Evolutionary conservation across 2,888 invertebrate species (phyloP).

Genomic region (Pegoplata infirma): DNA sequence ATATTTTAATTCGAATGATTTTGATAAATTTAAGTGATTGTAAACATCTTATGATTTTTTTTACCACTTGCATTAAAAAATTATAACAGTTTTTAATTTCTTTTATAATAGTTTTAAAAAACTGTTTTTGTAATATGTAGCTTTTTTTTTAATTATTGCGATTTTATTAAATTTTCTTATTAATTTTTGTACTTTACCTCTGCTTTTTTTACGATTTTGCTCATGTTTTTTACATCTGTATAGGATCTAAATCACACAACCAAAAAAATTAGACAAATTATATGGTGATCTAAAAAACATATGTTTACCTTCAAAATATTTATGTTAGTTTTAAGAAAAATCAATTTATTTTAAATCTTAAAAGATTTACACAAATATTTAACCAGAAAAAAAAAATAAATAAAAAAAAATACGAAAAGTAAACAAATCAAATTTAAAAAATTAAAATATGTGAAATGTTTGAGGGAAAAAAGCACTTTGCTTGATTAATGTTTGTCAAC

Average conservation of each 20-base stretch:
- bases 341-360: conserved; percentile 53
- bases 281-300: conserved; percentile 69
- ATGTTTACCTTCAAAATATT: conserved; percentile 75
- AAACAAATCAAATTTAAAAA: conserved; percentile 57
- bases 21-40: too few species aligned
- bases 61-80: too few species aligned
- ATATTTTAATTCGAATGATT: too few species aligned
- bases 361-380: conserved; percentile 48
- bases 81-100: too few species aligned
- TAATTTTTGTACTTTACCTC: too few species aligned
- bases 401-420: conserved; percentile 28
- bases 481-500: conserved; percentile 65
- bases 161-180: too few species aligned
- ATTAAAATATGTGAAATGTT: conserved; percentile 43
- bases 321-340: conserved; percentile 64
- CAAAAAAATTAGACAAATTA: conserved; percentile 69
- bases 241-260: background rate
- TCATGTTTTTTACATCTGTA: too few species aligned
- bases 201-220: too few species aligned
- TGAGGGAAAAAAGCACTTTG: conserved; percentile 51
- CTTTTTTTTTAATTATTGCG: too few species aligned
- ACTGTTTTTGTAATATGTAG: too few species aligned
- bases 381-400: conserved; percentile 11
- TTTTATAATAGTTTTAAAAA: too few species aligned
- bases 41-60: too few species aligned